phyloP scores from a whole-genome alignment of 2,797 vertebrate species.

The Pseudochromis fuscus region DNA sequence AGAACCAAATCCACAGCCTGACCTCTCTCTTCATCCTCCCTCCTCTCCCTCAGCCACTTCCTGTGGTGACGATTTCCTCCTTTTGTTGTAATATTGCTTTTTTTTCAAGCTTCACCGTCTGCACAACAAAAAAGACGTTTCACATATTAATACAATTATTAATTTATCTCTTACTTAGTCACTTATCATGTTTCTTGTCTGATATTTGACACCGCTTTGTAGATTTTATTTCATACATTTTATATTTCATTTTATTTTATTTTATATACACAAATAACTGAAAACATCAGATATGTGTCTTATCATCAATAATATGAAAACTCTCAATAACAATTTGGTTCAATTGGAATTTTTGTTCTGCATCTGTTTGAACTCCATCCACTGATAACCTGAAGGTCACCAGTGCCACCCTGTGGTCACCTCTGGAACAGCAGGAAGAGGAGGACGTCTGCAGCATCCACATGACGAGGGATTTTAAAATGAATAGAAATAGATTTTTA shows the following conservation, averaged over 20 bases:
- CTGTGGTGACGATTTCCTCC: background rate
- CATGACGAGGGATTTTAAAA: no score
- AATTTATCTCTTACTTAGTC: background rate
- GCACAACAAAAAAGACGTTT: background rate
- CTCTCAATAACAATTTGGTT: conserved; percentile 36
- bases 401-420: conserved; percentile 68
- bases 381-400: conserved; percentile 39
- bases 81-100: background rate
- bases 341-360: conserved; percentile 7
- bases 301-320: conserved; percentile 23
- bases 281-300: background rate
- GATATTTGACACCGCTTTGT: no score
- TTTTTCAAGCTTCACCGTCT: background rate
- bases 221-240: no score
- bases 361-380: background rate
- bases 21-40: background rate
- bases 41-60: background rate
- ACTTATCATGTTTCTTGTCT: background rate
- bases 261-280: no score
- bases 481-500: background rate
- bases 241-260: no score
- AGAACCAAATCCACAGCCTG: conserved; percentile 20
- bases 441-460: no score
- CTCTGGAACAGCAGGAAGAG: background rate
- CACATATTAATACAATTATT: background rate